phyloP scores from a whole-genome alignment of 2,113 vertebrate species.

The Circaetus gallicus region DNA sequence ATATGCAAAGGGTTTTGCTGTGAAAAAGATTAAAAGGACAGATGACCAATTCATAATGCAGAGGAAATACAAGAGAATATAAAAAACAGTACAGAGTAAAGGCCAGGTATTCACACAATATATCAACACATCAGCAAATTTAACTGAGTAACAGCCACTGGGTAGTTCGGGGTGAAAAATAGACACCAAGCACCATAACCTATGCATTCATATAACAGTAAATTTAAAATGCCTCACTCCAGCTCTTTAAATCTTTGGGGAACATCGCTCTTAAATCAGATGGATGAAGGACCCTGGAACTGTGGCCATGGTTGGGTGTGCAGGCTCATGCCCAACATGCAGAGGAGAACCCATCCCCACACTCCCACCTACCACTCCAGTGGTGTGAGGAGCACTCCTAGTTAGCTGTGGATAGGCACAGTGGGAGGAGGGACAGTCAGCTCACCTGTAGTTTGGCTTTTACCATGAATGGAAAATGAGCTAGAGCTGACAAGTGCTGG shows the following conservation, averaged over 20 bases:
- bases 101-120: neutral
- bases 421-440: neutral
- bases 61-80: neutral
- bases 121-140: neutral
- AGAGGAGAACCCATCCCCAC: neutral
- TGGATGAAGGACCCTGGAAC: rapidly evolving
- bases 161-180: neutral
- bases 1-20: neutral
- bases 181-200: neutral
- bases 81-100: neutral
- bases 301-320: neutral
- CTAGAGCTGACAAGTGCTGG: neutral
- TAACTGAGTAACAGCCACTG: neutral
- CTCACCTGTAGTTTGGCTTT: neutral
- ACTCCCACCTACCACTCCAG: rapidly evolving
- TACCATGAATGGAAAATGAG: neutral
- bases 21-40: neutral
- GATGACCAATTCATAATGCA: neutral
- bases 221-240: neutral
- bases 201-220: neutral
- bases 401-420: rapidly evolving
- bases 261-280: rapidly evolving
- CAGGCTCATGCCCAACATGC: neutral
- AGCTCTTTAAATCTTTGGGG: neutral
- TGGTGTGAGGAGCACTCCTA: rapidly evolving